phyloP scores from a whole-genome alignment of 2,113 vertebrate species.

The Oxyura jamaicensis region DNA sequence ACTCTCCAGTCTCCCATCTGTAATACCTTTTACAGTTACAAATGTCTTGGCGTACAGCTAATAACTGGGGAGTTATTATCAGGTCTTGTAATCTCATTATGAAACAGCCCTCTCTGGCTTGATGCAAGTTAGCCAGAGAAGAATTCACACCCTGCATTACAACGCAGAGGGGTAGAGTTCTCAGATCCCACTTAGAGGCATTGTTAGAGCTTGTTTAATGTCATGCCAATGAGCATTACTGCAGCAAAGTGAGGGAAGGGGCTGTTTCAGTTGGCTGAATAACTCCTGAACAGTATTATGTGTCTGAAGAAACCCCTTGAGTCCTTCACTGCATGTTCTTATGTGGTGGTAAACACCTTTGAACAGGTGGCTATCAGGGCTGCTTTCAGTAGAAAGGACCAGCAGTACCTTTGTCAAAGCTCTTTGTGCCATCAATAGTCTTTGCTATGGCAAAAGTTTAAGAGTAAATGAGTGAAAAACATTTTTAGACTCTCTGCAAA shows the following conservation, averaged over 20 bases:
- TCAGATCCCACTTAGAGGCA: constrained; percentile 27
- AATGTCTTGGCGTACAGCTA: constrained; percentile 13
- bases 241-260: background rate
- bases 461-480: background rate
- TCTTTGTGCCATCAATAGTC: background rate
- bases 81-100: constrained; percentile 45
- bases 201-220: constrained; percentile 47
- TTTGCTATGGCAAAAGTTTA: background rate
- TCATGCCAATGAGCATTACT: background rate
- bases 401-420: background rate
- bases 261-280: background rate
- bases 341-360: background rate
- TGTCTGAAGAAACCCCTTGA: background rate
- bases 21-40: constrained; percentile 13
- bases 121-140: background rate
- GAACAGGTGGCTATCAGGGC: background rate
- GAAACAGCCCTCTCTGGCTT: background rate
- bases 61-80: constrained; percentile 44
- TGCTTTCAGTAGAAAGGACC: background rate
- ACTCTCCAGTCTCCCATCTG: background rate
- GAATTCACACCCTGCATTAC: background rate
- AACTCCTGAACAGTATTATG: background rate
- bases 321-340: background rate
- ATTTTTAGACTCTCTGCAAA: background rate
- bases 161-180: background rate